Evolutionary conservation across 2,113 vertebrate species (phyloP).

Genomic region (Apaloderma vittatum): DNA sequence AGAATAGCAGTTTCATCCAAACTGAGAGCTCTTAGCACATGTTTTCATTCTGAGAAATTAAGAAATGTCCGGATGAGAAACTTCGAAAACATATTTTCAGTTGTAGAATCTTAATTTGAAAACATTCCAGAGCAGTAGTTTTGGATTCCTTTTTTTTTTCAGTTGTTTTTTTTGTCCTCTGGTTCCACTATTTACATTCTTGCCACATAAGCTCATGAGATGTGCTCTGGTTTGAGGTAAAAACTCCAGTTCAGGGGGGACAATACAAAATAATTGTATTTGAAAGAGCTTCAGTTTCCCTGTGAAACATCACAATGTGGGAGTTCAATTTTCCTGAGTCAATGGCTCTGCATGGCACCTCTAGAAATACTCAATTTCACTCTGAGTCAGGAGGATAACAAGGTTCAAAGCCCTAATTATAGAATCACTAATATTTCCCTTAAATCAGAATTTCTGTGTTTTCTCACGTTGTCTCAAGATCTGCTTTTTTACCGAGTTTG

Average conservation of each 20-base stretch:
- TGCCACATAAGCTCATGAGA: fast-evolving
- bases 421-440: no score
- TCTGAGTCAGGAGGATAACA: no score
- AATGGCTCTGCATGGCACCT: not conserved
- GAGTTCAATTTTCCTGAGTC: not conserved
- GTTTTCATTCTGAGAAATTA: not conserved
- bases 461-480: not conserved
- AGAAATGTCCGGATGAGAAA: not conserved
- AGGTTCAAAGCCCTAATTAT: fast-evolving
- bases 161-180: not conserved
- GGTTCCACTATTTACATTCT: not conserved
- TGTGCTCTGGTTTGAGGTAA: not conserved
- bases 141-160: not conserved
- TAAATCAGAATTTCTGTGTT: not conserved
- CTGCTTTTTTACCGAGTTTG: not conserved
- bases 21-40: not conserved
- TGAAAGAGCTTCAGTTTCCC: not conserved
- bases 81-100: not conserved
- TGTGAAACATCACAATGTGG: not conserved
- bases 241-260: no score
- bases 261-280: not conserved
- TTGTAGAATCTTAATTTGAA: not conserved
- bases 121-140: not conserved
- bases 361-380: not conserved
- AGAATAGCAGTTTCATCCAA: not conserved